phyloP scores from a whole-genome alignment of 2,797 vertebrate species.

The Coilia nasus region DNA sequence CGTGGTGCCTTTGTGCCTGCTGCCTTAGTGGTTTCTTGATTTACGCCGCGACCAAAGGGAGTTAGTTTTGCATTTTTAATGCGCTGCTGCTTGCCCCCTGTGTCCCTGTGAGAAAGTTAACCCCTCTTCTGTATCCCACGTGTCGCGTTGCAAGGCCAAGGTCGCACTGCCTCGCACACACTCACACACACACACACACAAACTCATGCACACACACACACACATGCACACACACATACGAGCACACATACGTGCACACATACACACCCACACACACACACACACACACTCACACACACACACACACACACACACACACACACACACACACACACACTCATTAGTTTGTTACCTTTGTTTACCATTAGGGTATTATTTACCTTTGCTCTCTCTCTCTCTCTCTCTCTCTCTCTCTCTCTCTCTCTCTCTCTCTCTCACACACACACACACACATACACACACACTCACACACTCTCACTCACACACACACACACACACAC shows the following conservation, averaged over 20 bases:
- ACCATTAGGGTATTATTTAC: too few relatives aligned
- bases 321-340: not conserved
- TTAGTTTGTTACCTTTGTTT: too few relatives aligned
- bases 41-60: not conserved
- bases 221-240: too few relatives aligned
- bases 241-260: too few relatives aligned
- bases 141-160: conserved; percentile 4
- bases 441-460: too few relatives aligned
- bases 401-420: too few relatives aligned
- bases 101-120: conserved; percentile 14
- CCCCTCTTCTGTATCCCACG: not conserved
- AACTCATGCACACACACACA: too few relatives aligned
- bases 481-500: not conserved
- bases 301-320: not conserved
- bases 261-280: conserved; percentile 24
- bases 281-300: conserved; percentile 35
- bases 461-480: too few relatives aligned
- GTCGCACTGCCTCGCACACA: not conserved
- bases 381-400: too few relatives aligned
- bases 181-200: too few relatives aligned
- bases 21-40: not conserved
- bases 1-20: not conserved
- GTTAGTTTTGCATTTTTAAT: conserved; percentile 3
- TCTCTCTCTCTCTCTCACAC: not conserved
- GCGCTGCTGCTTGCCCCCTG: not conserved